phyloP scores from a whole-genome alignment of 2,113 vertebrate genomes.

The Ellobius talpinus region DNA sequence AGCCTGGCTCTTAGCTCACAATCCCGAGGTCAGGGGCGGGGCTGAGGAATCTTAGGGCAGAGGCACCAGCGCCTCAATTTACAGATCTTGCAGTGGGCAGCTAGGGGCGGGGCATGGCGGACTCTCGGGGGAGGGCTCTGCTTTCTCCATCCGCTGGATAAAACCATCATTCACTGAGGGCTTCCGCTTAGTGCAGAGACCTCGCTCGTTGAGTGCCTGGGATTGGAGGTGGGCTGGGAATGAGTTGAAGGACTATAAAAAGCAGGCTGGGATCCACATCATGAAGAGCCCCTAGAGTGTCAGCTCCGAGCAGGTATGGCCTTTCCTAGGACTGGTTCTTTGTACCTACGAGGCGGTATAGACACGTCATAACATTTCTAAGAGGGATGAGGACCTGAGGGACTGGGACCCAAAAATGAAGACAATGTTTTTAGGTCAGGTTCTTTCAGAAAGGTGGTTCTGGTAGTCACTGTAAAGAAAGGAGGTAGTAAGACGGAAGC shows the following conservation, averaged over 20 bases:
- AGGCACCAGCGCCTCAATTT: neutral
- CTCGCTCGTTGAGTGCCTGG: neutral
- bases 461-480: neutral
- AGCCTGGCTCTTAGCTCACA: slow-evolving; percentile 76
- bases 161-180: neutral
- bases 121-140: neutral
- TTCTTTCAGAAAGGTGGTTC: neutral
- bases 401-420: neutral
- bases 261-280: neutral
- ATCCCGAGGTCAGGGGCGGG: slow-evolving; percentile 70
- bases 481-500: neutral
- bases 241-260: neutral
- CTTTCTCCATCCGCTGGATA: neutral
- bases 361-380: neutral
- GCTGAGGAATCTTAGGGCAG: neutral
- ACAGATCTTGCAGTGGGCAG: neutral
- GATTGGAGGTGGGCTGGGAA: neutral
- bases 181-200: neutral
- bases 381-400: neutral
- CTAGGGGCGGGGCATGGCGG: neutral
- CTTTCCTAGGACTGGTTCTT: neutral
- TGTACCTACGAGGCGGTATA: neutral
- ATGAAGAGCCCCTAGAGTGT: neutral
- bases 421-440: neutral
- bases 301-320: neutral